Percentiles rank a stretch among this genome's conserved stretches.
These are phyloP conservation scores for Entomyzon cyanotis DNA, from an alignment of 2,113 vertebrate species.

Conservation along the genomic window DNA sequence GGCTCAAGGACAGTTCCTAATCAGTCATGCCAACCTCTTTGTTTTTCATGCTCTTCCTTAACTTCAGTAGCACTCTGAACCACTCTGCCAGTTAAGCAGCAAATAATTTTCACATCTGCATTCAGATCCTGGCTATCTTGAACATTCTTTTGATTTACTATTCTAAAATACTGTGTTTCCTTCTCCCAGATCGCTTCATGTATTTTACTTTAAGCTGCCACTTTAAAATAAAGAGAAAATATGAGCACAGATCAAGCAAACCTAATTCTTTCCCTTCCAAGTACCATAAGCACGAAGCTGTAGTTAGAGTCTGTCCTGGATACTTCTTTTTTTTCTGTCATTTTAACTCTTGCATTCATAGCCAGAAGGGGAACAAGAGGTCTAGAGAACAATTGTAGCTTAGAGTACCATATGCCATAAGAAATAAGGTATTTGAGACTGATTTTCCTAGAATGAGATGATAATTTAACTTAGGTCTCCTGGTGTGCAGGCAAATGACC, in stretches of 20 bases:
- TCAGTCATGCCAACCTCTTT: background rate
- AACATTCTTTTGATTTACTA: background rate
- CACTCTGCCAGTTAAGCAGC: background rate
- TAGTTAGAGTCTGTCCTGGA: background rate
- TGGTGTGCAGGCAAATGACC: background rate
- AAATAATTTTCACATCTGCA: background rate
- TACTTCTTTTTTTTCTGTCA: background rate
- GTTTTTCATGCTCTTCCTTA: background rate
- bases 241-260: background rate
- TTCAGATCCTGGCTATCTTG: background rate
- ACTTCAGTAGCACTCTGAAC: background rate
- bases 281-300: background rate
- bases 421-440: background rate
- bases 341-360: background rate
- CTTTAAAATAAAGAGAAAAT: background rate
- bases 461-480: background rate
- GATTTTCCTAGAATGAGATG: background rate
- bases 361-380: background rate
- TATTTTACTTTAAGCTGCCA: background rate
- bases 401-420: background rate
- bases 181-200: background rate
- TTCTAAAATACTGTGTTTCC: background rate
- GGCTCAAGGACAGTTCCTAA: background rate
- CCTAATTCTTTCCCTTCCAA: background rate
- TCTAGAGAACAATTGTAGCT: background rate